Evolutionary conservation across 1,140 invertebrate genomes (phyloP), one percentile per base, ranked within the genome.

Genomic region (Teleogryllus occipitalis): DNA sequence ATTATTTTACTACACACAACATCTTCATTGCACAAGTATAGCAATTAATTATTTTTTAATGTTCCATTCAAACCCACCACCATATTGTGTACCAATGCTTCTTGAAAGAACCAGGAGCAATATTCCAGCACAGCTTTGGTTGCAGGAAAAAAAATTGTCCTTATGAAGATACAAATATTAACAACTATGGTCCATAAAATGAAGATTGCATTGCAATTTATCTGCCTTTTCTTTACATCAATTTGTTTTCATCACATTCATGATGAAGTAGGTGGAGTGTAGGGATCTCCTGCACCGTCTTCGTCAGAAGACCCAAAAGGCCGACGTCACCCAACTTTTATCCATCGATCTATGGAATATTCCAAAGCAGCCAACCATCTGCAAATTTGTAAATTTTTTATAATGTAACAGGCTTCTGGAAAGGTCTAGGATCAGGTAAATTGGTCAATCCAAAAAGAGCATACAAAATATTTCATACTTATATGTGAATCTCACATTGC

Each of bases 311-410:
- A 80, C 27, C 79, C 73, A 22, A 80, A 27, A 22, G 46, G 75
- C 73, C 75, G 47, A 21, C 79, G 75, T 93, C 92, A 94, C 88
- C 92, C 93, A 85, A 96, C 93, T 88, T 96, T 96, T 85, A 98
- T 95, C 97, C 97, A 98, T 83, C 96, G 90, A 87, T 97, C 96
- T 85, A 98, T 97, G 75, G 96, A 97, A 85, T 97, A 97, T 86
- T 97, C 96, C 83, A 98, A 86, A 76, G 96, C 95, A 80, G 95
- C 95, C 83, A 98, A 90, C 97, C 97, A 98, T 85, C 96, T 98
- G 87, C 48, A 91, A 39, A 39, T 39, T 39, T 39, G 27, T 39
- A 39, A 39, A 5, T 2, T 39, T 39, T 39, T 39, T 1, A 39
- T 39, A 39, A 5, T 39, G 27, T 39, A 39, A 39, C 5, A 39